A percentile compares a stretch with the other conserved stretches of the same genome.
Evolutionary conservation across 1,140 invertebrate species (phyloP).

Genomic region (Littorina saxatilis): DNA sequence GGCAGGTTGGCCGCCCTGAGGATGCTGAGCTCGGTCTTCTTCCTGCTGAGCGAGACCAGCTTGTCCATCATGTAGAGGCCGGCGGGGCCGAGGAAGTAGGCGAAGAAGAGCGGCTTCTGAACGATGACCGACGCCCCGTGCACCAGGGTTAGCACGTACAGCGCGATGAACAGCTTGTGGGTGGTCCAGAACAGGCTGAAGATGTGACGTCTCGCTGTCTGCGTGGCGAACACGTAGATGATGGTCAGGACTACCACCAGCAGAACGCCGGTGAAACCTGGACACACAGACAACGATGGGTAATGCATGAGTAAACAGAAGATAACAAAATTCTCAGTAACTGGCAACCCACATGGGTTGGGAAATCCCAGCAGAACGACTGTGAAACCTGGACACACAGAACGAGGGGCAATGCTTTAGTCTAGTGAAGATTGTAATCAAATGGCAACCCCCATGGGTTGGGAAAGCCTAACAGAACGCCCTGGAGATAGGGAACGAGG

Average conservation of each 20-base stretch:
- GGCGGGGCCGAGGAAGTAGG: constrained; percentile 96
- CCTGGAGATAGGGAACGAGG: too few species aligned
- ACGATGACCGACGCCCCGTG: constrained; percentile 95
- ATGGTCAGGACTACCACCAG: constrained; percentile 95
- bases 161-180: constrained; percentile 93
- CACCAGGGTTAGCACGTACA: constrained; percentile 93
- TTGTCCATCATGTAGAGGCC: constrained; percentile 94
- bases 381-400: too few species aligned
- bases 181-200: constrained; percentile 90
- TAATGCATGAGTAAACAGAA: not conserved
- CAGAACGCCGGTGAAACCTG: constrained; percentile 95
- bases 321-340: not conserved
- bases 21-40: constrained; percentile 90
- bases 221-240: constrained; percentile 98
- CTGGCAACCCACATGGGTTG: not conserved
- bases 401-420: too few species aligned
- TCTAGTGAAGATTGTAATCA: too few species aligned
- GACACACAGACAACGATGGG: constrained; percentile 60
- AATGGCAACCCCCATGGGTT: too few species aligned
- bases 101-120: constrained; percentile 89
- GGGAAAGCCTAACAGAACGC: too few species aligned
- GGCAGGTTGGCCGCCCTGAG: constrained; percentile 96
- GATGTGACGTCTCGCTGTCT: constrained; percentile 90
- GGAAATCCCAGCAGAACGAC: too few species aligned
- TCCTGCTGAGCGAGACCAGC: constrained; percentile 85